Evolutionary conservation across 2,888 invertebrate species (phyloP), one percentile per base, ranked within the genome.

Genomic region (Eupithecia vulgata): DNA sequence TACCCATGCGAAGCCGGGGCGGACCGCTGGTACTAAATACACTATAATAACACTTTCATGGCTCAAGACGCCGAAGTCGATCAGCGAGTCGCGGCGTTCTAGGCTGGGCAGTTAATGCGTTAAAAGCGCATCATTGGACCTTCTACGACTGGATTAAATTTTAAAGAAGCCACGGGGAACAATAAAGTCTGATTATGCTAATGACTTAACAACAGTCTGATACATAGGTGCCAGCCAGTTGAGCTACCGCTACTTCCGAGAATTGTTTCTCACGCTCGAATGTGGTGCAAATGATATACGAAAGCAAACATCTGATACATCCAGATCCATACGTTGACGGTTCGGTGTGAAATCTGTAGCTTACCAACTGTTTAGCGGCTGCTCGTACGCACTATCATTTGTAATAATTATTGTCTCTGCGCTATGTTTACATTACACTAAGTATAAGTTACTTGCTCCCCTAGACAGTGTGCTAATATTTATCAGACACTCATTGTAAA

Each of bases 281-380:
- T 90, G 86, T 89, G 91, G 91, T 91, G 93, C 93, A 92, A 93
- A 93, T 92, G 94, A 94, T 80, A 90, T 88, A 91, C 88, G 89
- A 93, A 89, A 90, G 91, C 88, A 94, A 93, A 94, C 90, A 93
- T 89, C 88, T 85, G 90, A 90, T 91, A 90, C 88, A 94, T 94
- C 94, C 93, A 94, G 94, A 94, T 94, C 94, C 94, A 94, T 94
- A 94, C 89, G 93, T 94, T 94, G 93, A 88, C 94, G 91, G 88
- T 89, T 91, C 91, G 88, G 94, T 94, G 94, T 94, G 94, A 94
- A 94, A 93, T 93, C 90, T 94, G 90, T 93, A 93, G 91, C 94
- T 94, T 94, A 92, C 94, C 88, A 88, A 93, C 92, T 94, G 91
- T 94, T 94, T 94, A 94, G 94, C 94, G 87, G 91, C 81, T 87